Base-by-base conservation (phyloP, 2,113 vertebrate species). In the Myocastor coypus region DNA sequence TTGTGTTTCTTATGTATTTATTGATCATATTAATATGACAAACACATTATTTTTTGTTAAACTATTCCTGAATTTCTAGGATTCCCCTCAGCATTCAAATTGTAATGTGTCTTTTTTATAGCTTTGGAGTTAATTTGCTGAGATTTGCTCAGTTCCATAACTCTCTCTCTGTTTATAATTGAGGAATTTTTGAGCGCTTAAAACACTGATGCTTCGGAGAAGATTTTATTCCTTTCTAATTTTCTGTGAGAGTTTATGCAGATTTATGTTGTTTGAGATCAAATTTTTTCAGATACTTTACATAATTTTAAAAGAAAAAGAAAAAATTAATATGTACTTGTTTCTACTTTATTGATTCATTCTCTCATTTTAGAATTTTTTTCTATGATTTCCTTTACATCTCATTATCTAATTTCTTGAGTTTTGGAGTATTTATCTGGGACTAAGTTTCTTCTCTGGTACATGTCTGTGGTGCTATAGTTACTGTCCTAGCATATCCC, bases 31-130 rank as follows among this genome's bases (percentile, higher is more conserved):
- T 66, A 68, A 59, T 37, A 63, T 69, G 5, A 7, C 55, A 69
- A 94, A 68, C 57, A 37, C 22, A 66, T 91, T 75, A 34, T 32
- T 84, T 80, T 32, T 84, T 80, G 26, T 91, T 85, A 85, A 91
- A 37, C 6, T 11, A 94, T 55, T 10, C 4, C 7, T 73, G 17
- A 84, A 61, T 75, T 85, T 13, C 7, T 84, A 26, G 34, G 7
- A 28, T 46, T 46, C 11, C 12, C 28, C 46, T 75, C 46, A 40
- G 28, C 73, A 46, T 75, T 75, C 24, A 75, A 75, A 24, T 28
- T 75, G 40, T 75, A 46, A 46, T 5, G 6, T 13, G 34, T 42
- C 40, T 14, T 46, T 46, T 42, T 12, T 28, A 28, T 75, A 75
- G 13, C 28, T 75, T 46, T 69, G 13, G 10, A 92, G 34, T 92